Evolutionary conservation across 2,113 vertebrate species (phyloP), one percentile per base, ranked within the genome.

Genomic region (Zosterops lateralis): DNA sequence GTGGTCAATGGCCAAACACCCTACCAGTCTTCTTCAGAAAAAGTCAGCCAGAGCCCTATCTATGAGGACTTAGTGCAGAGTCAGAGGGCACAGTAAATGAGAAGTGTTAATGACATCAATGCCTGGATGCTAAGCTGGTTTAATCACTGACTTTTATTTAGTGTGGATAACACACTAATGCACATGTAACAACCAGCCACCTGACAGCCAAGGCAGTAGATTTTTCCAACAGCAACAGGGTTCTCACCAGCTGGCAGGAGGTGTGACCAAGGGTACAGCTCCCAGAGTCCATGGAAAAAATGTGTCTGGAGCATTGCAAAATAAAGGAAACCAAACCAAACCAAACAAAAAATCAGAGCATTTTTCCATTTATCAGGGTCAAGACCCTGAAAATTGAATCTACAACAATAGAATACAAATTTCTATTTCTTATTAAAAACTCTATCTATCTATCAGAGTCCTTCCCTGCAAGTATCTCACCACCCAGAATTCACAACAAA

Each of bases 1-100:
- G 13, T 40, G 45, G n/a, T 13, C 2, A 5, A 1, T 15, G 36
- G 12, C 24, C 45, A 72, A 72, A 71, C 31, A 0, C 1, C 11
- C 6, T 10, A 19, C 10, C 47, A 71, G 10, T 17, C 10, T 48
- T 54, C 56, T 77, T 38, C 87, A 11, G 21, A 44, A 42, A 75
- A 85, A 28, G 20, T 4, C 48, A 79, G 17, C 9, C 16, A 79
- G 13, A 36, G 76, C 7, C 16, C 4, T 51, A 2, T 25, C 53
- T 48, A 36, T 29, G 21, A 72, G 68, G 24, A 34, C 18, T 75
- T 48, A 21, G 17, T 9, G 31, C n/a, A 76, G 10, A 29, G 34
- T 48, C 76, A 62, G 72, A 58, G 7, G 21, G 26, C 36, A 80
- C 6, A 56, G 21, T 38, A 68, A 78, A 67, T 75, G 31, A 48